phyloP scores from a whole-genome alignment of 2,113 vertebrate species.

The Lagenorhynchus albirostris region DNA sequence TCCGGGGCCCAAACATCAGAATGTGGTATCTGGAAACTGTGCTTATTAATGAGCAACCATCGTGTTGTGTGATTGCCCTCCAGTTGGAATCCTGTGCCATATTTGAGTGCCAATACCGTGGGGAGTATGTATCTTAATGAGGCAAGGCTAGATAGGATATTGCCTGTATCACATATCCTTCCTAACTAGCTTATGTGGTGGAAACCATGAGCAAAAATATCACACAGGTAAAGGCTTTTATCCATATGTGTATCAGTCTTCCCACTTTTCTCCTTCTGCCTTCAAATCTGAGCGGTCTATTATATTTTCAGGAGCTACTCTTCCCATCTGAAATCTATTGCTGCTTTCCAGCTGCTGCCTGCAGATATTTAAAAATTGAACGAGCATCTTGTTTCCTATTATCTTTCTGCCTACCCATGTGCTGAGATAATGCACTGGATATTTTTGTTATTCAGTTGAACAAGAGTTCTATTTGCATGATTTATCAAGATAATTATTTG shows the following conservation, averaged over 20 bases:
- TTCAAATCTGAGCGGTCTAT: not conserved
- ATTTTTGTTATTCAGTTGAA: constrained; percentile 40
- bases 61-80: not conserved
- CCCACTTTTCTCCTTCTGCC: not conserved
- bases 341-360: not conserved
- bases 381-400: constrained; percentile 2
- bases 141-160: not conserved
- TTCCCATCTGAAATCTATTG: not conserved
- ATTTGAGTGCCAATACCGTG: accelerated
- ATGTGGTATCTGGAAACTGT: not conserved
- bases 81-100: not conserved
- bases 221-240: not conserved
- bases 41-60: not conserved
- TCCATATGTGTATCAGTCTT: not conserved
- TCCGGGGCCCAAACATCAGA: not conserved
- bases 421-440: constrained; percentile 19
- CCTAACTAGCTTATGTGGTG: not conserved
- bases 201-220: not conserved
- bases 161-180: not conserved
- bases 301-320: not conserved
- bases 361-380: constrained; percentile 16
- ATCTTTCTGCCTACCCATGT: constrained; percentile 4
- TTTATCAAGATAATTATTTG: constrained; percentile 56
- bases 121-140: not conserved
- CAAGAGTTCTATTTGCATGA: constrained; percentile 32